These are phyloP conservation scores for Leptobrachium ailaonicum DNA, from an alignment of 2,113 vertebrate species.

Conservation along the genomic window DNA sequence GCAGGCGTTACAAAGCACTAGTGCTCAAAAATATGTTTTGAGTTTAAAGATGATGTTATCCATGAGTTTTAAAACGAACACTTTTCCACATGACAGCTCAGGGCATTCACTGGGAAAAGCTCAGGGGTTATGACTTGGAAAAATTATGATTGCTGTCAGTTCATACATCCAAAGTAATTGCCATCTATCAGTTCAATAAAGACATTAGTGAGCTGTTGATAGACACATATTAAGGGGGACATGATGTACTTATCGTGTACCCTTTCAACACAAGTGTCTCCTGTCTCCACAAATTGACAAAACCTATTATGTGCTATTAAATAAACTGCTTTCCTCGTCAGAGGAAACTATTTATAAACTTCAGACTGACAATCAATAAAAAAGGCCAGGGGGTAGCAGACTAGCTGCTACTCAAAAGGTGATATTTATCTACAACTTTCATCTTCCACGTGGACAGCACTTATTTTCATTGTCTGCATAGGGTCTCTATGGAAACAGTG, in stretches of 20 bases:
- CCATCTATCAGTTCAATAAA: slow-evolving; percentile 28
- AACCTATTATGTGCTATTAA: slow-evolving; percentile 20
- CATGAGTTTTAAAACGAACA: background rate
- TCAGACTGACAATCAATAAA: slow-evolving; percentile 1
- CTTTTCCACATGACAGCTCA: background rate
- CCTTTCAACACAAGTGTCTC: slow-evolving; percentile 12
- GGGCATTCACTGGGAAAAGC: slow-evolving; percentile 16
- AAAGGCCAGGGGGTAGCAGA: background rate
- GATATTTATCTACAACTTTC: background rate
- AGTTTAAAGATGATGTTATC: too few relatives aligned
- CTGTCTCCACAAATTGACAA: slow-evolving; percentile 6
- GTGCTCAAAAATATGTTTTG: too few relatives aligned
- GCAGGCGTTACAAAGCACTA: too few relatives aligned
- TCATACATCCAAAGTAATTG: slow-evolving; percentile 20
- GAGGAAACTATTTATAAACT: slow-evolving; percentile 18
- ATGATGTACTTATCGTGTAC: slow-evolving; percentile 29
- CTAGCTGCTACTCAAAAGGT: background rate
- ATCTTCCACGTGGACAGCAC: background rate
- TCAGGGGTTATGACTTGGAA: slow-evolving; percentile 15
- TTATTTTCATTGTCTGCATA: too few relatives aligned
- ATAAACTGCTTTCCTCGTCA: slow-evolving; percentile 8
- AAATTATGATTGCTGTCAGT: slow-evolving; percentile 26
- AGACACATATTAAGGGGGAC: slow-evolving; percentile 21
- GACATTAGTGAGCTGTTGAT: slow-evolving; percentile 26
- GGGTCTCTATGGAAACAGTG: too few relatives aligned